A percentile compares a stretch with the other conserved stretches of the same genome.
These are phyloP conservation scores for Conger conger DNA, from an alignment of 2,113 vertebrate species.

Conservation along the genomic window DNA sequence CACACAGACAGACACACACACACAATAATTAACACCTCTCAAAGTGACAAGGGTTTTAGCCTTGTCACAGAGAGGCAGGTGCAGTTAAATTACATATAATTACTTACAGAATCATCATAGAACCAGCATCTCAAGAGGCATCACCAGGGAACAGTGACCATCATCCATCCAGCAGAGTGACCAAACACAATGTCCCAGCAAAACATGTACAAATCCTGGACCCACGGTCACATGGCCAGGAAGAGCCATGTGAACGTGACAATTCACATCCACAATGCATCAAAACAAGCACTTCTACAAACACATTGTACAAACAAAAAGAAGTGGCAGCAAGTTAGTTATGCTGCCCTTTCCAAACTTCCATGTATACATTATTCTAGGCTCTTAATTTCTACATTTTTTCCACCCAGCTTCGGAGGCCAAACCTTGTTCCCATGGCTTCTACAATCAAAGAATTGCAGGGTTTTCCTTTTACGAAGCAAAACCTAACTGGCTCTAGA, in stretches of 20 bases:
- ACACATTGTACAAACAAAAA: background rate
- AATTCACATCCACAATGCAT: background rate
- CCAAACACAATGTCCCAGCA: background rate
- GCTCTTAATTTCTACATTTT: background rate
- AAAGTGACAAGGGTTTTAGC: background rate
- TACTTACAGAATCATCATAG: background rate
- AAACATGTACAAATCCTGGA: background rate
- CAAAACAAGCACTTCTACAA: background rate
- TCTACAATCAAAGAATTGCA: constrained; percentile 26
- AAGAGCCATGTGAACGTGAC: background rate
- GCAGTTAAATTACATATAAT: background rate
- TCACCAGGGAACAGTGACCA: background rate
- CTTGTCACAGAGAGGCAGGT: background rate
- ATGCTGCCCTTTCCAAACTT: background rate
- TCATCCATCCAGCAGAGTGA: background rate
- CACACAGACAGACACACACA: background rate
- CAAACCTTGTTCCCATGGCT: background rate
- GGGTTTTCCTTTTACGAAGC: constrained; percentile 47
- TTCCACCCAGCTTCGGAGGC: background rate
- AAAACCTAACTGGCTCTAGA: constrained; percentile 47
- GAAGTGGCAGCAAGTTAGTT: constrained; percentile 19
- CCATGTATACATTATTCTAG: constrained; percentile 5
- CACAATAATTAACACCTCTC: background rate
- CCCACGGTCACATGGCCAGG: background rate
- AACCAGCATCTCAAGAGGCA: background rate